phyloP scores from a whole-genome alignment of 2,113 vertebrate species.

The Atractosteus spatula region DNA sequence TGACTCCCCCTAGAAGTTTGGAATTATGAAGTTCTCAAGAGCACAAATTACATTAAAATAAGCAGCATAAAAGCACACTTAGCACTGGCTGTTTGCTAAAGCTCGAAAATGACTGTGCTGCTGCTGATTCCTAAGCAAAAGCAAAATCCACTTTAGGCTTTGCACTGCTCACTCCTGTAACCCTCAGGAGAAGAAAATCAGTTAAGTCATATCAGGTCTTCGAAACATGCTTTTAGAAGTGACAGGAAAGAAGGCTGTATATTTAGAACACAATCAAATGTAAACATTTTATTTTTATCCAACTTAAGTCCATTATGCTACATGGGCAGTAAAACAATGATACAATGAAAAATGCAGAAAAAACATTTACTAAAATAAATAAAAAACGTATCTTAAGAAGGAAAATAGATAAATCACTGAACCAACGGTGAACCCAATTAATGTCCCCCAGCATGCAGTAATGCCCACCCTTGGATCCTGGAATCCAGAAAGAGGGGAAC shows the following conservation, averaged over 20 bases:
- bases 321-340: constrained; percentile 85
- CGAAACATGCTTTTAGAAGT: too few species aligned
- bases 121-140: too few species aligned
- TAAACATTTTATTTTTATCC: constrained; percentile 91
- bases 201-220: too few species aligned
- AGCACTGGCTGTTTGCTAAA: too few species aligned
- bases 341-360: constrained; percentile 77
- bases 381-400: constrained; percentile 74
- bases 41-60: too few species aligned
- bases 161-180: too few species aligned
- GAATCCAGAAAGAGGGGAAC: constrained; percentile 30
- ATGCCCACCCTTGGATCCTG: constrained; percentile 59
- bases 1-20: too few species aligned
- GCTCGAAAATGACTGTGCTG: too few species aligned
- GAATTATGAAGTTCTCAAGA: too few species aligned
- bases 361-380: constrained; percentile 76
- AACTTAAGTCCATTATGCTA: constrained; percentile 86
- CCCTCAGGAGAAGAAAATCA: too few species aligned
- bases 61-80: too few species aligned
- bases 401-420: constrained; percentile 75
- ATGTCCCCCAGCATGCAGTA: constrained; percentile 71
- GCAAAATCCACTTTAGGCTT: too few species aligned
- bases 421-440: constrained; percentile 67
- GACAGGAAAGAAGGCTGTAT: neutral
- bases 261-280: constrained; percentile 62